Base-by-base conservation (phyloP, 2,797 vertebrate species). In the Pampus argenteus region DNA sequence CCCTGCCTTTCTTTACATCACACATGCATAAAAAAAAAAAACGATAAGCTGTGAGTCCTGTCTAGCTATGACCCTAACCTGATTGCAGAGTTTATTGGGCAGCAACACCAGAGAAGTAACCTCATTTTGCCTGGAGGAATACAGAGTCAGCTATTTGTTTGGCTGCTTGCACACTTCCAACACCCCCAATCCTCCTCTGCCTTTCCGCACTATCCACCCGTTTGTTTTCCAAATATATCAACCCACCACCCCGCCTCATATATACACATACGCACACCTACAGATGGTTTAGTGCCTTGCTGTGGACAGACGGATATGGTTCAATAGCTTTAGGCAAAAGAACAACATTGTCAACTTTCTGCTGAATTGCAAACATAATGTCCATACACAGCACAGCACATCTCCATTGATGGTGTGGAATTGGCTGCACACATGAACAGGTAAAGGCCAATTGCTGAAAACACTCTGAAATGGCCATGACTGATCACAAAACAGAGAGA, bases 121-220 rank as follows among this genome's bases (percentile, higher is more conserved):
- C 86, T 81, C 61, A 81, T 93, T 91, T 86, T 79, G 80, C 81
- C 82, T 74, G 80, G 18, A 88, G 86, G 81, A 90, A 76, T 81
- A 91, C 66, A 67, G 85, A 85, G 83, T 90, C 87, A 92, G 89
- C 88, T 83, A 85, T 93, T 91, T 89, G 88, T 90, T 83, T 84
- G 66, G 58, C 73, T 74, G 57, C 66, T 59, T 74, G 63, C 81
- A 76, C 74, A 57, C 60, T 72, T 69, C 59, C 68, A 73, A 57
- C 64, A 47, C 50, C 45, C 67, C 15, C 26, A 23, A 31, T 54
- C 75, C 77, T 52, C 45, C 59, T 57, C 54, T 61, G 31, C 45
- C 28, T 59, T 76, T 49, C 55, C 61, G 49, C 26, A 45, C 63
- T 59, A 49, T 73, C 71, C 55, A 62, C 38, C 48, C 29, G 10